Evolutionary conservation across 2,888 invertebrate species (phyloP).

Genomic region (Melanophora roralis): DNA sequence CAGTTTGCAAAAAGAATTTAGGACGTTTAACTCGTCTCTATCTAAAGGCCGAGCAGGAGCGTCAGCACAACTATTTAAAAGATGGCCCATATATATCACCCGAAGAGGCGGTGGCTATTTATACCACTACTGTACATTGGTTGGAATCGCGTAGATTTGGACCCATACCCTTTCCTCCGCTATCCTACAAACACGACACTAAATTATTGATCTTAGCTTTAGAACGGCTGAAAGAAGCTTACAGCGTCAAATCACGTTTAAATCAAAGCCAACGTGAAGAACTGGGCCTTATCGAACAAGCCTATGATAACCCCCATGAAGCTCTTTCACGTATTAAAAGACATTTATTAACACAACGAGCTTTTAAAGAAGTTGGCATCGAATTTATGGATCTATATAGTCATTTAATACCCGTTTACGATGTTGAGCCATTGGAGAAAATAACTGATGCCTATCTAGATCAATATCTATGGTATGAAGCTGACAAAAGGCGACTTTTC

Average conservation of each 20-base stretch:
- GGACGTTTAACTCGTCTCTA: constrained; percentile 98
- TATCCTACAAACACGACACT: constrained; percentile 99
- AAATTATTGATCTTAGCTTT: constrained; percentile 97
- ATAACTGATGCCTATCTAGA: constrained; percentile 99
- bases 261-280: constrained; percentile 99
- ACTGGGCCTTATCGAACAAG: constrained; percentile 98
- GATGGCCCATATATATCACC: constrained; percentile 99
- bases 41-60: constrained; percentile 98
- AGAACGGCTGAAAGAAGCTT: constrained; percentile 97
- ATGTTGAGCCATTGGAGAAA: constrained; percentile 99
- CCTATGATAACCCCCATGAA: constrained; percentile 99
- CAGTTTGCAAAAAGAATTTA: constrained; percentile 99
- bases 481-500: constrained; percentile 96
- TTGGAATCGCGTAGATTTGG: constrained; percentile 98
- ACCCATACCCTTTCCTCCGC: constrained; percentile 99
- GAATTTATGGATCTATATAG: constrained; percentile 99
- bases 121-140: constrained; percentile 99
- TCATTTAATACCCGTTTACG: constrained; percentile 98
- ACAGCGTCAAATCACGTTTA: constrained; percentile 96
- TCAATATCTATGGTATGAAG: constrained; percentile 99
- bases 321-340: constrained; percentile 99
- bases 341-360: constrained; percentile 97
- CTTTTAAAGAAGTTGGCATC: constrained; percentile 99
- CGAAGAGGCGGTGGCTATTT: constrained; percentile 99
- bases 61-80: constrained; percentile 99